phyloP scores from a whole-genome alignment of 2,888 invertebrate genomes.

The Perizoma affinitatum region DNA sequence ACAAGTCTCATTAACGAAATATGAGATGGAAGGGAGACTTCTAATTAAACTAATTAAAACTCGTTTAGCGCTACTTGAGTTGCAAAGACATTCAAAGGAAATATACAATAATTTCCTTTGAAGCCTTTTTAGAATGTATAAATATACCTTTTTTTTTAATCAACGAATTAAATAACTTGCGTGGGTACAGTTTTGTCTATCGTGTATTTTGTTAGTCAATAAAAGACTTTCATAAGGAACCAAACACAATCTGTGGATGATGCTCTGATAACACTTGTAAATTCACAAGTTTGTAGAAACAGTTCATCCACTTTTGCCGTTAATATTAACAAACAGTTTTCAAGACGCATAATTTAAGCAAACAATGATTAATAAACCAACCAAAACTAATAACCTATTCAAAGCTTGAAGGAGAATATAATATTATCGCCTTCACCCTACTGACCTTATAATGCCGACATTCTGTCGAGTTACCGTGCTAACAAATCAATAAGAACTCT shows the following conservation, averaged over 20 bases:
- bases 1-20: conserved; percentile 13
- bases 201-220: too few relatives aligned
- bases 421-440: conserved; percentile 25
- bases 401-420: conserved; percentile 13
- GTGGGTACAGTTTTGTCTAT: too few relatives aligned
- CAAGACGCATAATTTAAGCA: neutral
- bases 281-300: too few relatives aligned
- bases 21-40: conserved; percentile 11
- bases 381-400: conserved; percentile 1
- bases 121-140: too few relatives aligned
- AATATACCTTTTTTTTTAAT: too few relatives aligned
- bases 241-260: too few relatives aligned
- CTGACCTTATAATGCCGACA: conserved; percentile 23
- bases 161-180: too few relatives aligned
- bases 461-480: conserved; percentile 10
- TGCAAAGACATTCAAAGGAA: conserved; percentile 28
- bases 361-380: neutral
- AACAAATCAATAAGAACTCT: conserved; percentile 18
- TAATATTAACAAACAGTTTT: too few relatives aligned
- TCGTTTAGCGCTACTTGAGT: conserved; percentile 34
- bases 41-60: conserved; percentile 33
- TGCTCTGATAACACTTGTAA: too few relatives aligned
- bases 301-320: too few relatives aligned
- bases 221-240: too few relatives aligned
- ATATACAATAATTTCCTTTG: too few relatives aligned